phyloP scores from a whole-genome alignment of 2,888 invertebrate species.

The Metellina segmentata region DNA sequence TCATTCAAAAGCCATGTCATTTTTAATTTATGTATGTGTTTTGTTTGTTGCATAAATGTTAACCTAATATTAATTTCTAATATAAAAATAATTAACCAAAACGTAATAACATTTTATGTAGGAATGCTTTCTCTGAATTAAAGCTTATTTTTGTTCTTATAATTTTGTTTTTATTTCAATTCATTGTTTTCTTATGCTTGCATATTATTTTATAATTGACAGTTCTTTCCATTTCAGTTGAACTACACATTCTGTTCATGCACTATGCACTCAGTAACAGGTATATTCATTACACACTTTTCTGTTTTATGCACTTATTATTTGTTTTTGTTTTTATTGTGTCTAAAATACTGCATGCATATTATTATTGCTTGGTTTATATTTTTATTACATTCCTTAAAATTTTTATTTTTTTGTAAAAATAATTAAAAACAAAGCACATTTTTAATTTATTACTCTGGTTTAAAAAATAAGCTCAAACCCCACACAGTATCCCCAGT shows the following conservation, averaged over 20 bases:
- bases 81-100: too few species aligned
- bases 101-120: too few species aligned
- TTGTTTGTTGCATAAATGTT: too few species aligned
- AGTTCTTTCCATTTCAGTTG: slow-evolving; percentile 71
- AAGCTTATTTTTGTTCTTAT: background rate
- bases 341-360: slow-evolving; percentile 6
- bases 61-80: too few species aligned
- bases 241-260: slow-evolving; percentile 68
- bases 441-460: too few species aligned
- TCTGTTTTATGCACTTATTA: slow-evolving; percentile 63
- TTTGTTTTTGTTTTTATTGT: slow-evolving; percentile 49
- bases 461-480: too few species aligned
- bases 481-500: too few species aligned
- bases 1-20: too few species aligned
- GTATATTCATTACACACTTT: slow-evolving; percentile 62
- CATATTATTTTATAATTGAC: slow-evolving; percentile 26
- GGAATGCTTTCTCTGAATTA: background rate
- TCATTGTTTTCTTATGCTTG: background rate
- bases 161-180: slow-evolving; percentile 1
- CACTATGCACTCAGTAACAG: slow-evolving; percentile 71
- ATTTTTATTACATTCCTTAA: slow-evolving; percentile 81
- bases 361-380: slow-evolving; percentile 81
- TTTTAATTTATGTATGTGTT: too few species aligned
- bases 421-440: too few species aligned
- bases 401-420: background rate